Evolutionary conservation across 2,888 invertebrate species (phyloP), one percentile per base, ranked within the genome.

Genomic region (Lycia hirtaria): DNA sequence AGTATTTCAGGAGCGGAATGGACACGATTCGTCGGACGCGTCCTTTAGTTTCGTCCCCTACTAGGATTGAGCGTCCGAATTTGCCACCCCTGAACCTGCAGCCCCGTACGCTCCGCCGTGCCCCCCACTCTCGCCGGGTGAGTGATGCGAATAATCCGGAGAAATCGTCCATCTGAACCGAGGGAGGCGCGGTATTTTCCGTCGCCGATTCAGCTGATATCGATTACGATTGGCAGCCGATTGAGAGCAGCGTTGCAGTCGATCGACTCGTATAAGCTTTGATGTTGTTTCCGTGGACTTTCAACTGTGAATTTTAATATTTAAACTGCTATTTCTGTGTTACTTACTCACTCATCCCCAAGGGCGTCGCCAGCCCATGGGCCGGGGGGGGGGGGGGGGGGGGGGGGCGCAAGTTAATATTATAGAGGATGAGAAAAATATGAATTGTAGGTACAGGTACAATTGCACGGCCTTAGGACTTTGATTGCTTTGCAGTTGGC

Each of bases 61-160:
- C 96, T 0, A 93, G 96, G 67, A 96, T 97, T 71, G 97, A 97
- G 75, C 94, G 96, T 72, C 96, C 96, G 0, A 96, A 97, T 76
- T 81, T 96, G 55, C 96, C 97, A 6, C 96, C 97, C 0, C 82
- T 97, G 38, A 97, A 97, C 77, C 92, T 96, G 22, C 92, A 93
- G 70, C 88, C 88, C 1, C 79, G 93, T 5, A 93, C 93, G 0
- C 82, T 93, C 0, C 91, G 93, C 53, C 78, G 92, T 28, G 85
- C 92, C 0, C 87, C 92, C 0, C 92, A 88, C 60, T 92, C 92
- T 4, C 88, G 92, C 47, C 88, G 92, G 24, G 91, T 92, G 22
- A 91, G 90, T 51, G 92, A 92, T 67, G 92, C 92, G 37, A 88
- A 86, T 56, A 88, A 87, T 63, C 76, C 88, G 0, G 91, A 89